Percentiles rank a stretch among this genome's conserved stretches.
These are phyloP conservation scores for Drosophila parvula DNA, from an alignment of 1,140 invertebrate genomes.

Conservation along the genomic window DNA sequence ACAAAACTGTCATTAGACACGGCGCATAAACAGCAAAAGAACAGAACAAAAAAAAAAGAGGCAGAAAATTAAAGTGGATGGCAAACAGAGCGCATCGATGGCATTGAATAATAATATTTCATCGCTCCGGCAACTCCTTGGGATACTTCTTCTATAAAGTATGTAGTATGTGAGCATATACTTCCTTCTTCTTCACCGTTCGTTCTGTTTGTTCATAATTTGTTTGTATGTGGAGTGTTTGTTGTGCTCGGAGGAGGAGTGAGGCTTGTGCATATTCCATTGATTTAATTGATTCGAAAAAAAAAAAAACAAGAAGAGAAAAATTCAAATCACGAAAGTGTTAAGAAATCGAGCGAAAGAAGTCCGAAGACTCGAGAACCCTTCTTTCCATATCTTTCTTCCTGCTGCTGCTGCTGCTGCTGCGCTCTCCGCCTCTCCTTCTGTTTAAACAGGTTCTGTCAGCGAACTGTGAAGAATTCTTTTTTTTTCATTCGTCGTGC, in stretches of 20 bases:
- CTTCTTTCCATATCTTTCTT: constrained; percentile 10
- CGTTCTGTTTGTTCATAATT: constrained; percentile 57
- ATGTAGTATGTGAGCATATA: background rate
- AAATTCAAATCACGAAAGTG: constrained; percentile 79
- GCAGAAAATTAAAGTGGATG: constrained; percentile 46
- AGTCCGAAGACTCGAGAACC: constrained; percentile 12
- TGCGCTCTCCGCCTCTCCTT: background rate
- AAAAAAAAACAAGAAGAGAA: constrained; percentile 2
- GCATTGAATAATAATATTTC: constrained; percentile 53
- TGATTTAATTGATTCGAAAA: constrained; percentile 75
- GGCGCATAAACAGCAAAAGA: constrained; percentile 66
- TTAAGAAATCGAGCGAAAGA: constrained; percentile 63
- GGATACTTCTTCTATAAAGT: constrained; percentile 7
- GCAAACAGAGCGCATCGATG: constrained; percentile 65
- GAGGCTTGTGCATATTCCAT: constrained; percentile 41
- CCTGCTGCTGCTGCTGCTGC: background rate
- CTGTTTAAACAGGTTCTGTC: constrained; percentile 71
- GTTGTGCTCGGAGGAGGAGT: constrained; percentile 15
- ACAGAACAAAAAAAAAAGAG: constrained; percentile 21
- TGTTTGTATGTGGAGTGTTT: constrained; percentile 31
- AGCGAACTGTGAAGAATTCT: constrained; percentile 79
- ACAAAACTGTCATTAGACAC: constrained; percentile 79
- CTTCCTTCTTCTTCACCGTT: constrained; percentile 1
- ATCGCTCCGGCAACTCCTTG: constrained; percentile 29
- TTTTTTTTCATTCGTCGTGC: constrained; percentile 5